phyloP scores from a whole-genome alignment of 2,797 vertebrate species.

The Acanthurus leucopareius region DNA sequence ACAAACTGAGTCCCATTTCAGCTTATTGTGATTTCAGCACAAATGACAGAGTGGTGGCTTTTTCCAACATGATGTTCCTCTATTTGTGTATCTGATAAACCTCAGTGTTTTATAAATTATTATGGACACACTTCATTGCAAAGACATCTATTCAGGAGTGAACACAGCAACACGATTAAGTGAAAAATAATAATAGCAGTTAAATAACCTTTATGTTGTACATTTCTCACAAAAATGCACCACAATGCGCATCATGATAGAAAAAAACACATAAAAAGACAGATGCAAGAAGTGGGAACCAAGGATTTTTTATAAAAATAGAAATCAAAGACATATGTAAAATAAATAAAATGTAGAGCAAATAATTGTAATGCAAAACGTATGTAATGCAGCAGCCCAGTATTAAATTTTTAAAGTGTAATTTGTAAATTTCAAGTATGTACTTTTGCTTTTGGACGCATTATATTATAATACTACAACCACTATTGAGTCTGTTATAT shows the following conservation, averaged over 20 bases:
- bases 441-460: neutral
- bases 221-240: neutral
- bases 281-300: neutral
- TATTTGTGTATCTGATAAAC: conserved; percentile 2
- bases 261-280: neutral
- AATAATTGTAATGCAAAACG: no score
- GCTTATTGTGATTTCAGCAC: conserved; percentile 40
- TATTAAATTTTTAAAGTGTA: no score
- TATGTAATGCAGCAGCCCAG: no score
- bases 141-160: neutral
- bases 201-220: neutral
- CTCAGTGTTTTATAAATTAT: neutral
- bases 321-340: neutral
- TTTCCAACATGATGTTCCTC: conserved; percentile 12
- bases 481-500: no score
- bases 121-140: neutral
- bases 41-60: conserved; percentile 30
- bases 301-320: neutral
- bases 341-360: neutral
- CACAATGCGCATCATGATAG: neutral
- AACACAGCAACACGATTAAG: neutral
- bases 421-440: neutral
- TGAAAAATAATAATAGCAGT: neutral
- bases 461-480: neutral
- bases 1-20: conserved; percentile 34